Evolutionary conservation across 2,797 vertebrate species (phyloP).

Genomic region (Balearica regulorum): DNA sequence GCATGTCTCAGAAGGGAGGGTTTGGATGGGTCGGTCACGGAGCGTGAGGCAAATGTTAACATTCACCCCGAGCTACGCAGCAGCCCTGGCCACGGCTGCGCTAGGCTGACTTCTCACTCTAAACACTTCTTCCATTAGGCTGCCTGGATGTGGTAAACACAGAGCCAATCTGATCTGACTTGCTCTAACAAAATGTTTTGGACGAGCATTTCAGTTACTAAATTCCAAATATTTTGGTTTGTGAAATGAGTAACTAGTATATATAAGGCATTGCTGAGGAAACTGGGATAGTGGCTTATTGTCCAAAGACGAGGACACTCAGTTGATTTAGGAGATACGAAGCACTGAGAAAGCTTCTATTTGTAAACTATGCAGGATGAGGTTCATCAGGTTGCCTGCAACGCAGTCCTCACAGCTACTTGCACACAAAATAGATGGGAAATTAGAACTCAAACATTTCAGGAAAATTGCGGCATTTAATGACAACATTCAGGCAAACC

Average conservation of each 20-base stretch:
- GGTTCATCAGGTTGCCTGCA: neutral
- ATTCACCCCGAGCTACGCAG: neutral
- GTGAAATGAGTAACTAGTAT: neutral
- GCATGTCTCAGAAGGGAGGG: neutral
- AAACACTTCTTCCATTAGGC: conserved; percentile 9
- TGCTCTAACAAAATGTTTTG: neutral
- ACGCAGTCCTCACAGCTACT: neutral
- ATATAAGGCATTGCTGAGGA: neutral
- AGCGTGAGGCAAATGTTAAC: neutral
- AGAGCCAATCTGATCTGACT: neutral
- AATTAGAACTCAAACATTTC: neutral
- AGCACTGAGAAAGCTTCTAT: neutral
- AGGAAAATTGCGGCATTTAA: neutral
- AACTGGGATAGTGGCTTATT: neutral
- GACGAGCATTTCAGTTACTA: neutral
- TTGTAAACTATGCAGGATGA: neutral
- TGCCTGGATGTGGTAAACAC: conserved; percentile 12
- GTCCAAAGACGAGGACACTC: neutral
- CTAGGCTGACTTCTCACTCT: neutral
- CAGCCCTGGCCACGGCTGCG: neutral
- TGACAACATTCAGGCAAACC: neutral
- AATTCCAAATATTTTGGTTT: conserved; percentile 21
- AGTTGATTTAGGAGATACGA: neutral
- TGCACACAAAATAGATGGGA: neutral
- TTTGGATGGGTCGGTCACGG: neutral